phyloP scores from a whole-genome alignment of 2,888 invertebrate genomes.

The Opisthograptis luteolata region DNA sequence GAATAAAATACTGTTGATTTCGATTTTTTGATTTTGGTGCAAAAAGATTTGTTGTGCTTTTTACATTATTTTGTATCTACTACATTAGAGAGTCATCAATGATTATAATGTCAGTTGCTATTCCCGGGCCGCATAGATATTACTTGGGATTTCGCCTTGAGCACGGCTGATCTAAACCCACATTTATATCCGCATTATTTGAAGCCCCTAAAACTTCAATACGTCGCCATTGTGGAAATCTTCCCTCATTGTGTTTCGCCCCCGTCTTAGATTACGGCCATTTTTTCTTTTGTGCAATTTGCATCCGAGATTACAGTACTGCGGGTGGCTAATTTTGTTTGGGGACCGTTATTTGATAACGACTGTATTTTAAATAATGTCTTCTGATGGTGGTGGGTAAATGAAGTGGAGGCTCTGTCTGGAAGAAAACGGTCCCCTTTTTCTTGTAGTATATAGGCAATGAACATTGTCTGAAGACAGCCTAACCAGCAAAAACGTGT shows the following conservation, averaged over 20 bases:
- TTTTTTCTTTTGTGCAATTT: constrained; percentile 51
- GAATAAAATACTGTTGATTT: no score
- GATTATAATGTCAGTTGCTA: no score
- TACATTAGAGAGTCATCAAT: no score
- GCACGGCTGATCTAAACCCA: constrained; percentile 13
- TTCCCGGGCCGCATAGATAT: background rate
- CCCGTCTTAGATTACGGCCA: constrained; percentile 43
- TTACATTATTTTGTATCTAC: no score
- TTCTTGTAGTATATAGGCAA: background rate
- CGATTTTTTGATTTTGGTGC: no score
- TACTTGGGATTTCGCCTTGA: background rate
- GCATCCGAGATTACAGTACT: constrained; percentile 55
- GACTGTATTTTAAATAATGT: constrained; percentile 28
- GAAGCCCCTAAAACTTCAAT: constrained; percentile 34
- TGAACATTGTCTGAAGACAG: no score
- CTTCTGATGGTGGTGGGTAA: constrained; percentile 18
- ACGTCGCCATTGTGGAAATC: constrained; percentile 33
- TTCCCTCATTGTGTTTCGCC: constrained; percentile 35
- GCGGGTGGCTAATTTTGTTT: constrained; percentile 48
- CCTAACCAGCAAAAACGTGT: no score
- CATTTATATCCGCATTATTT: constrained; percentile 31
- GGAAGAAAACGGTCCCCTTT: constrained; percentile 4
- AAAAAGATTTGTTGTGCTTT: no score
- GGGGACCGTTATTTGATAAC: constrained; percentile 36
- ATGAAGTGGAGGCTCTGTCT: constrained; percentile 4